Conservation (phyloP, 2,113 vertebrate species). For the Callospermophilus lateralis region DNA sequence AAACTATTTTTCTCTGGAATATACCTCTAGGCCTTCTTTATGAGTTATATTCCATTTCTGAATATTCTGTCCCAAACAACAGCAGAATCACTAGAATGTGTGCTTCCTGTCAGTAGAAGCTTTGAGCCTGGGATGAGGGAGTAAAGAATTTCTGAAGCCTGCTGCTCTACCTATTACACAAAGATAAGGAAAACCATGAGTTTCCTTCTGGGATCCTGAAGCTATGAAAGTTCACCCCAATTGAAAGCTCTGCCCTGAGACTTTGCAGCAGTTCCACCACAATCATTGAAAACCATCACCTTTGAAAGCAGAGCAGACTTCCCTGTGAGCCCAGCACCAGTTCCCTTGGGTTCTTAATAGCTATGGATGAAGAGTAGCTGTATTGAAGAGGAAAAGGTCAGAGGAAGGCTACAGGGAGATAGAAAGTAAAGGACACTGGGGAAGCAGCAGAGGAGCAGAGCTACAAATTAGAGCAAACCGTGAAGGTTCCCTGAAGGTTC, state of each 20-base stretch:
- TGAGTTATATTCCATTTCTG: neutral
- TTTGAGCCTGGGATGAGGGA: neutral
- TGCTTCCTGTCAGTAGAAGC: neutral
- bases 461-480: neutral
- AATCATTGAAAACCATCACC: constrained; percentile 50
- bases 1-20: neutral
- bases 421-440: neutral
- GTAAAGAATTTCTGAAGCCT: neutral
- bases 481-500: neutral
- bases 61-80: neutral
- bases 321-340: neutral
- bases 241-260: neutral
- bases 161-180: neutral
- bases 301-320: constrained; percentile 35
- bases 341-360: neutral
- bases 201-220: constrained; percentile 9
- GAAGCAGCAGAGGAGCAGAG: neutral
- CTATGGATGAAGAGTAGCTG: neutral
- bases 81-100: neutral
- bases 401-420: neutral
- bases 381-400: neutral
- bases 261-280: neutral
- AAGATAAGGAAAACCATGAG: neutral
- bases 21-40: neutral
- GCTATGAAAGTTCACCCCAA: neutral